Percentiles rank a stretch among this genome's conserved stretches.
These are phyloP conservation scores for Phortica variegata DNA, from an alignment of 1,140 invertebrate species.

Conservation along the genomic window DNA sequence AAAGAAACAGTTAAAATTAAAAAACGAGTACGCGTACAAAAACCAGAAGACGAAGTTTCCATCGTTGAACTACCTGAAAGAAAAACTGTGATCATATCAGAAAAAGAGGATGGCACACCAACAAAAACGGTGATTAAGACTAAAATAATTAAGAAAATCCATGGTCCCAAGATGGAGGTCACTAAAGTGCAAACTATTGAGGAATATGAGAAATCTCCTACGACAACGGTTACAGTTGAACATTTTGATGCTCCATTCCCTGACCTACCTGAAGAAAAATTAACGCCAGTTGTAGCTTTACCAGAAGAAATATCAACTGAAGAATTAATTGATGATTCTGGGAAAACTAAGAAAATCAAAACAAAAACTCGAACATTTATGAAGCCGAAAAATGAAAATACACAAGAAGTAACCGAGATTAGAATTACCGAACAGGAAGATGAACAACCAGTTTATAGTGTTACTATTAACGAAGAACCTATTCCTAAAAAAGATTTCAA, in stretches of 20 bases:
- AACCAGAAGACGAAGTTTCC: constrained; percentile 38
- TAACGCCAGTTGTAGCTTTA: constrained; percentile 31
- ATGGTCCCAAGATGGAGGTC: constrained; percentile 55
- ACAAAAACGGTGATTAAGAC: constrained; percentile 58
- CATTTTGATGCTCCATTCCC: constrained; percentile 45
- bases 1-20: constrained; percentile 29
- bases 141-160: constrained; percentile 55
- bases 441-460: constrained; percentile 29
- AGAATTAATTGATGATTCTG: constrained; percentile 18
- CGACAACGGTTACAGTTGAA: constrained; percentile 51
- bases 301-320: constrained; percentile 27
- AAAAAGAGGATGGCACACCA: constrained; percentile 50
- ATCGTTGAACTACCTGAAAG: constrained; percentile 43
- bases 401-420: constrained; percentile 38
- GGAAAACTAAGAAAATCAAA: constrained; percentile 18
- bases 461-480: constrained; percentile 35
- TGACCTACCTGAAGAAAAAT: constrained; percentile 43
- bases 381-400: constrained; percentile 20
- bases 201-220: constrained; percentile 56
- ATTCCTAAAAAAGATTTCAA: constrained; percentile 5
- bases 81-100: constrained; percentile 45
- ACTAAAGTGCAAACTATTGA: constrained; percentile 57
- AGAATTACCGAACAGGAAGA: constrained; percentile 37
- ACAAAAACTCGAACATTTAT: constrained; percentile 31
- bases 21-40: constrained; percentile 30